A percentile compares a stretch with the other conserved stretches of the same genome.
Evolutionary conservation across 2,888 invertebrate genomes (phyloP).

Genomic region (Halocaridina rubra): DNA sequence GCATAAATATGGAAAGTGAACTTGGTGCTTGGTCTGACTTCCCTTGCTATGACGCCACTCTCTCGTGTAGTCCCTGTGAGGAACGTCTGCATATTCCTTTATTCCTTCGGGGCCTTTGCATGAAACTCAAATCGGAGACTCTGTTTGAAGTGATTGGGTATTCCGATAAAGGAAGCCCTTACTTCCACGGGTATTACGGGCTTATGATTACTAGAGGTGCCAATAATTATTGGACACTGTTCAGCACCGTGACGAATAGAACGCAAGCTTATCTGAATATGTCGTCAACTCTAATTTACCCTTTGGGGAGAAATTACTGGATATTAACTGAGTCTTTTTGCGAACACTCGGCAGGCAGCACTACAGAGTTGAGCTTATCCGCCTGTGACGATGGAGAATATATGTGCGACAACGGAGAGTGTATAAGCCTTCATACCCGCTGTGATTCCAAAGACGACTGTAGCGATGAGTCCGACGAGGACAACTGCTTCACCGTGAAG

Average conservation of each 20-base stretch:
- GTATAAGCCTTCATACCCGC: not conserved
- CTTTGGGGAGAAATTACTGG: slow-evolving; percentile 22
- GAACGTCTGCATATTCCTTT: not conserved
- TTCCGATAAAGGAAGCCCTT: not conserved
- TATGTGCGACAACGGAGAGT: slow-evolving; percentile 38
- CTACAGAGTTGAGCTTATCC: slow-evolving; percentile 19
- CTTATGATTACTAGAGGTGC: not conserved
- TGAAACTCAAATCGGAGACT: not conserved
- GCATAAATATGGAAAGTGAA: not conserved
- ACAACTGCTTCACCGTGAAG: slow-evolving; percentile 27
- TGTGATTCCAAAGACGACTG: slow-evolving; percentile 49
- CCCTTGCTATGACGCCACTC: not conserved
- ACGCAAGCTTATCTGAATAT: not conserved
- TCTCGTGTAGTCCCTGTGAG: slow-evolving; percentile 2
- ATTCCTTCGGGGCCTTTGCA: slow-evolving; percentile 18
- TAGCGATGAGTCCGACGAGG: slow-evolving; percentile 32
- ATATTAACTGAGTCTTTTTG: not conserved
- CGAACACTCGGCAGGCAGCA: not conserved
- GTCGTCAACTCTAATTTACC: not conserved
- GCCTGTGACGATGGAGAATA: slow-evolving; percentile 10
- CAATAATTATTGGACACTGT: slow-evolving; percentile 14
- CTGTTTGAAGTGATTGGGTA: slow-evolving; percentile 34
- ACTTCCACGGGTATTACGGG: slow-evolving; percentile 38
- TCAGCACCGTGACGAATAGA: not conserved
- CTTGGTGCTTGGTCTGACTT: not conserved